Evolutionary conservation across 2,797 vertebrate species (phyloP).

Genomic region (Acrocephalus scirpaceus): DNA sequence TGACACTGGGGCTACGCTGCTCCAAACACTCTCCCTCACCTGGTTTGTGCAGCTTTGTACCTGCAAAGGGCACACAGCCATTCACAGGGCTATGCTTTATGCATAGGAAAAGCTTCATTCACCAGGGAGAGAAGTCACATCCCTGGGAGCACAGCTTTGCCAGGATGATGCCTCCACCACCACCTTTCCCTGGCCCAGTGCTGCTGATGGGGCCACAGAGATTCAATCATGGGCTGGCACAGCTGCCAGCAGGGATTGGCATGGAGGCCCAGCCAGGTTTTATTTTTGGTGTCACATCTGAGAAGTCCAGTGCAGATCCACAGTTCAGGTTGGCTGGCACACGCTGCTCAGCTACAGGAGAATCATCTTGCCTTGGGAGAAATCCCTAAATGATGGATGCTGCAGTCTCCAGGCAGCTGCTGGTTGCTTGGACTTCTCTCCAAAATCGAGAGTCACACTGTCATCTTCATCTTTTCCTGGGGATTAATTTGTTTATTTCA

Average conservation of each 20-base stretch:
- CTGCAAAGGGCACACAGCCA: neutral
- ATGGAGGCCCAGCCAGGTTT: neutral
- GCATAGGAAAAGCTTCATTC: neutral
- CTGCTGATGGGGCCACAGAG: neutral
- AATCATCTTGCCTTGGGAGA: neutral
- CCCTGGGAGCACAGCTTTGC: neutral
- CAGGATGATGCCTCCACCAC: accelerated
- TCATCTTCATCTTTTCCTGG: neutral
- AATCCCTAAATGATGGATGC: neutral
- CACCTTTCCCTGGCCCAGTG: accelerated
- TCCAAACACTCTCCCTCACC: neutral
- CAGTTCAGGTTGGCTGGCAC: accelerated
- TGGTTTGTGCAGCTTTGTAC: neutral
- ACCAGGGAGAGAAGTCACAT: neutral
- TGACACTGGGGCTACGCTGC: accelerated
- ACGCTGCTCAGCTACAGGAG: accelerated
- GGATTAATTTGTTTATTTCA: neutral
- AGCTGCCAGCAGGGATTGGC: neutral
- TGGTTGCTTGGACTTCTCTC: neutral
- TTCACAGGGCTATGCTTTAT: neutral
- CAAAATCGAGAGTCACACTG: neutral
- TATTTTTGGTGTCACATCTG: neutral
- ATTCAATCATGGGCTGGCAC: accelerated
- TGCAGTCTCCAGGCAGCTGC: neutral
- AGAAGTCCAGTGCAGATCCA: neutral